Conservation (phyloP, 1,140 invertebrate species). For the Forficula auricularia region DNA sequence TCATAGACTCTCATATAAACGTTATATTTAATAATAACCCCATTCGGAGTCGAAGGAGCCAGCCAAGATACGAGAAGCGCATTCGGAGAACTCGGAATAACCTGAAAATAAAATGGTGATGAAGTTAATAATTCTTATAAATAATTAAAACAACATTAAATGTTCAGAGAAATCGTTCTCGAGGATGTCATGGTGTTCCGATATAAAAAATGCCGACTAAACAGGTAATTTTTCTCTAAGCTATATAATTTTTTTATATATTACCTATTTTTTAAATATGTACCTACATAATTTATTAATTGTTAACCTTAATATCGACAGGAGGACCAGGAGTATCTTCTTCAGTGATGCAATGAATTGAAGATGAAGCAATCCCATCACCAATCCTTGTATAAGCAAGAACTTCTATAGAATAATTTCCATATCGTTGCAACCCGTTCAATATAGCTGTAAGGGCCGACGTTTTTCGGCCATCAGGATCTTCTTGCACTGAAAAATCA, state of each 20-base stretch:
- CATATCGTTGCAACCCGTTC: constrained; percentile 56
- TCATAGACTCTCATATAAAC: constrained; percentile 54
- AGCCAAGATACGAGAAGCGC: constrained; percentile 65
- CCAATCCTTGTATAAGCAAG: constrained; percentile 75
- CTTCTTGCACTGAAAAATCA: no score
- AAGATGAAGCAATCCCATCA: constrained; percentile 63
- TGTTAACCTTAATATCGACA: constrained; percentile 53
- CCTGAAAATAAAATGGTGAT: constrained; percentile 21
- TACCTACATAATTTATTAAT: no score
- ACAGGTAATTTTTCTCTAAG: no score
- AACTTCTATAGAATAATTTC: constrained; percentile 86
- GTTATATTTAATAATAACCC: constrained; percentile 60
- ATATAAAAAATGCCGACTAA: no score
- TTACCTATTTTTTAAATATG: no score
- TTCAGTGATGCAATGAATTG: constrained; percentile 73
- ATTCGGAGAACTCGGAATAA: constrained; percentile 52
- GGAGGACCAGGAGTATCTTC: constrained; percentile 75
- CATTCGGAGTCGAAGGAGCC: constrained; percentile 56
- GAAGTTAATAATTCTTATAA: no score
- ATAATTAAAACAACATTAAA: no score
- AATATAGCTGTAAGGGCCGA: constrained; percentile 45
- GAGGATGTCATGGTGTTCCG: no score
- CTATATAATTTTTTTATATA: no score
- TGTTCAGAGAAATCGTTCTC: no score
- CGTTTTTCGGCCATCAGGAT: constrained; percentile 32